phyloP scores from a whole-genome alignment of 2,888 invertebrate genomes.

The Drosophila parthenogenetica region DNA sequence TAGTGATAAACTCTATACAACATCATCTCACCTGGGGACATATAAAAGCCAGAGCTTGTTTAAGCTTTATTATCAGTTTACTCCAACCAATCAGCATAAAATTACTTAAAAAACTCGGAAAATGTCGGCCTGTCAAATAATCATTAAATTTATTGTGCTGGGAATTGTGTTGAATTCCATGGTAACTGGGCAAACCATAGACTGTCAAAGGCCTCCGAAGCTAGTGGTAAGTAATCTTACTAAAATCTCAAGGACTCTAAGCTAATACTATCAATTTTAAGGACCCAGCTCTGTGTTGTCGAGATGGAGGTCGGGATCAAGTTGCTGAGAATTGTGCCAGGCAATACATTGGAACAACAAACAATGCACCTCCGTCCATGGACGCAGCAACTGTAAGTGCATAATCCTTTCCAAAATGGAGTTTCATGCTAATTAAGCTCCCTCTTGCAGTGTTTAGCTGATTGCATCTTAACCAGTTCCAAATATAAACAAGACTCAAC shows the following conservation, averaged over 20 bases:
- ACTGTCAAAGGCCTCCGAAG: constrained; percentile 82
- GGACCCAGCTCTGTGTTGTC: constrained; percentile 83
- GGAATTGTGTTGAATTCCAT: constrained; percentile 22
- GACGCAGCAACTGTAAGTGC: constrained; percentile 77
- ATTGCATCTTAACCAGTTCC: constrained; percentile 81
- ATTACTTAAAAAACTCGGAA: background rate
- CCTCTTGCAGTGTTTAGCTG: constrained; percentile 80
- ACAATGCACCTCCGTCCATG: constrained; percentile 63
- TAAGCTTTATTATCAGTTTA: constrained; percentile 41
- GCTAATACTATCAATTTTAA: constrained; percentile 23
- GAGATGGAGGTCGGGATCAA: constrained; percentile 81
- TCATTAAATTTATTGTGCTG: constrained; percentile 34
- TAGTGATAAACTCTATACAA: constrained; percentile 22
- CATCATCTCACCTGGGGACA: constrained; percentile 17
- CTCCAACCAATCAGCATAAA: constrained; percentile 18
- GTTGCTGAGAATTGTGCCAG: constrained; percentile 77
- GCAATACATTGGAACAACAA: constrained; percentile 67
- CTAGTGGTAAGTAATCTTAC: constrained; percentile 77
- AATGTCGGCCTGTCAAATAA: constrained; percentile 33
- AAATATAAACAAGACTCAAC: constrained; percentile 73
- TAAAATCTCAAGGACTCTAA: background rate
- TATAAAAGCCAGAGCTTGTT: constrained; percentile 60
- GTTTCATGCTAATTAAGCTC: background rate
- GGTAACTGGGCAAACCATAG: constrained; percentile 59
- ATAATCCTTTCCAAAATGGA: background rate